phyloP scores from a whole-genome alignment of 2,888 invertebrate species.

The Acanthosepion lycidas region DNA sequence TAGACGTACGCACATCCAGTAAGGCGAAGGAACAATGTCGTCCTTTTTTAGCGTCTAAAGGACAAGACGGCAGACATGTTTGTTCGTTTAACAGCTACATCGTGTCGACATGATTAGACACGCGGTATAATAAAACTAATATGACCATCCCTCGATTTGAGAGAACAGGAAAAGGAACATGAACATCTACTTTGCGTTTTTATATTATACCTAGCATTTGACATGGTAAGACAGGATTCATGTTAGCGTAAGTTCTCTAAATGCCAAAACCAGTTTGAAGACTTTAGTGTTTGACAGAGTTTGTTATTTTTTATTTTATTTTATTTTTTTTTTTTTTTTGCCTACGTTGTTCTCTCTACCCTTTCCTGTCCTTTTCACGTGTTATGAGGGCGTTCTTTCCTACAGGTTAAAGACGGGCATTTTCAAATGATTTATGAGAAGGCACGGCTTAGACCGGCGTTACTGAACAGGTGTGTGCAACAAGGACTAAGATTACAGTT shows the following conservation, averaged over 20 bases:
- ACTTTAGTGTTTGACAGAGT: not conserved
- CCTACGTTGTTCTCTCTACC: rapidly evolving
- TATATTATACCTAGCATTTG: not conserved
- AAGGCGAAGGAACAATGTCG: not conserved
- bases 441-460: not conserved
- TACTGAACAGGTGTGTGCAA: not conserved
- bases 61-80: not conserved
- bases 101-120: not conserved
- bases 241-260: not conserved
- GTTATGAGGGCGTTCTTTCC: not conserved
- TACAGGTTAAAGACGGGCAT: not conserved
- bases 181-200: not conserved
- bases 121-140: not conserved
- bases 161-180: not conserved
- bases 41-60: not conserved
- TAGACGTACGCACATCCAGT: not conserved
- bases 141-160: not conserved
- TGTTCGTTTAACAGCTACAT: not conserved
- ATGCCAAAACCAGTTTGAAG: not conserved
- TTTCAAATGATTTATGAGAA: not conserved
- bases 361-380: not conserved
- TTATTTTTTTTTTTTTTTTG: not conserved
- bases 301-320: too few species aligned
- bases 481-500: slow-evolving; percentile 1
- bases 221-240: not conserved